Evolutionary conservation across 1,140 invertebrate genomes (phyloP).

Genomic region (Lasioglossum albipes): DNA sequence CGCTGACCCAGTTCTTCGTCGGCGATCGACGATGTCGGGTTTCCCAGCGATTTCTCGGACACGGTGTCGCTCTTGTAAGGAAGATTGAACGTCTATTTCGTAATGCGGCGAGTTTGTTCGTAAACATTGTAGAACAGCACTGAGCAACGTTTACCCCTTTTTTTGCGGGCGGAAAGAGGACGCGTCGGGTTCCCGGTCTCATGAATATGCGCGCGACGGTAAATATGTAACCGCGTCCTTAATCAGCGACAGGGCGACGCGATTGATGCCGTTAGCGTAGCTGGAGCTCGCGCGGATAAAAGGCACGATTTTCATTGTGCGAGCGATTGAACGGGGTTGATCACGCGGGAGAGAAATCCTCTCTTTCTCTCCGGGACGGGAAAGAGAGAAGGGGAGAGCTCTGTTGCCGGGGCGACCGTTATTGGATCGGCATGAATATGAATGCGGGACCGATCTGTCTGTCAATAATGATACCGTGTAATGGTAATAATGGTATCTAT

Average conservation of each 20-base stretch:
- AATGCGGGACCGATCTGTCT: slow-evolving; percentile 25
- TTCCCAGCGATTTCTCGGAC: too few relatives aligned
- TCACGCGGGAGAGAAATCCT: neutral
- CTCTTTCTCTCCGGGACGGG: neutral
- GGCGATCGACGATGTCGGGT: too few relatives aligned
- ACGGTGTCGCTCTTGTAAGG: too few relatives aligned
- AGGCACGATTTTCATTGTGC: slow-evolving; percentile 25
- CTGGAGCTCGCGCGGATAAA: neutral
- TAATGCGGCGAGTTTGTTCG: neutral
- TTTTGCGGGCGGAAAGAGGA: too few relatives aligned
- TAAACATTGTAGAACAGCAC: neutral
- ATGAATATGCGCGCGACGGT: neutral
- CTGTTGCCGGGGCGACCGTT: neutral
- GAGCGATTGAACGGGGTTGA: neutral
- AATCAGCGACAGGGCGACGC: neutral
- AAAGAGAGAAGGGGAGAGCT: too few relatives aligned
- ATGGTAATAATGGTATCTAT: slow-evolving; percentile 49
- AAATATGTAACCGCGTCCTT: slow-evolving; percentile 21
- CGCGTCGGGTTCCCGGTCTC: neutral
- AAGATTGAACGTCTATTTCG: neutral
- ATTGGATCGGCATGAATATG: slow-evolving; percentile 41
- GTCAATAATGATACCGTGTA: slow-evolving; percentile 49
- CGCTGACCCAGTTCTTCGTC: too few relatives aligned
- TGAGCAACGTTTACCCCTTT: neutral
- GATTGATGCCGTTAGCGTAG: slow-evolving; percentile 18